A percentile compares a stretch with the other conserved stretches of the same genome.
Conservation (phyloP, 53 echinoderm and acorn worm genomes). For the Echinometra lucunter region DNA sequence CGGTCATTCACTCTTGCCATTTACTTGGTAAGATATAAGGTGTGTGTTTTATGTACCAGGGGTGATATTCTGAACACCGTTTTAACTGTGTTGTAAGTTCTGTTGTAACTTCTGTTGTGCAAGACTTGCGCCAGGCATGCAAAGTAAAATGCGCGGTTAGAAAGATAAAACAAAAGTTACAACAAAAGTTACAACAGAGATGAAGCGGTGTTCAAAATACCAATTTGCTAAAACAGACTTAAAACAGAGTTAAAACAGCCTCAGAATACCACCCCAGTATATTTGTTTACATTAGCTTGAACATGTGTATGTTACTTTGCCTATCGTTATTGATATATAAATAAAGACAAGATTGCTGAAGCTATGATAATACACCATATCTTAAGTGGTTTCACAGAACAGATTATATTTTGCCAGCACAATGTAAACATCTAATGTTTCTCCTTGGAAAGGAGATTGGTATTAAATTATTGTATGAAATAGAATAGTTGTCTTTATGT, state of each 20-base stretch:
- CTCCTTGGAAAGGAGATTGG: neutral
- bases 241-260: too few species aligned
- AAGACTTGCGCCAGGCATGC: too few species aligned
- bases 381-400: neutral
- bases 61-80: too few species aligned
- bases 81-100: too few species aligned
- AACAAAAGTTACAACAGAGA: too few species aligned
- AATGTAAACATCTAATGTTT: neutral
- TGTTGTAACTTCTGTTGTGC: too few species aligned
- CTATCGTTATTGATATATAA: too few species aligned
- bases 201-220: too few species aligned
- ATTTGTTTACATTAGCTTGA: neutral
- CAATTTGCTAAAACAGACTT: too few species aligned
- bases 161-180: too few species aligned
- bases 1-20: neutral
- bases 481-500: neutral
- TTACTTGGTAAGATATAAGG: neutral
- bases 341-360: neutral
- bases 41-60: neutral
- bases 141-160: too few species aligned
- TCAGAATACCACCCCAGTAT: too few species aligned
- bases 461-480: conserved; percentile 18
- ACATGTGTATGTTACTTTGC: neutral
- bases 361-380: neutral
- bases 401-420: neutral